Conservation (phyloP, 1,140 invertebrate genomes). For the Tribolium madens region DNA sequence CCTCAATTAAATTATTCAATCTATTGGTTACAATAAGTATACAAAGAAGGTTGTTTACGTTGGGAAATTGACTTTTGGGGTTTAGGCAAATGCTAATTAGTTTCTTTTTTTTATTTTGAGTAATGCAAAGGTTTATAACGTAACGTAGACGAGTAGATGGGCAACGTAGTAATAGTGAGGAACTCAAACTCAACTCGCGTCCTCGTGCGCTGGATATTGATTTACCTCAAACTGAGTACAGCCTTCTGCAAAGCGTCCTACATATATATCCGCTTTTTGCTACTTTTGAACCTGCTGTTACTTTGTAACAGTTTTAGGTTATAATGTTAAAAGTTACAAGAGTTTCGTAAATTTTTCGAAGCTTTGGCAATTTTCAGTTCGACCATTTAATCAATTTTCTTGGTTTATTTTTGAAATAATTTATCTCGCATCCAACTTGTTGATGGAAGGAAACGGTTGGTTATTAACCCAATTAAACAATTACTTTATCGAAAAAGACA, state of each 20-base stretch:
- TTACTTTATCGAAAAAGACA: constrained; percentile 8
- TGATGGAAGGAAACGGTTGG: background rate
- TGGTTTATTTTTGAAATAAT: constrained; percentile 23
- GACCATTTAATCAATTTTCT: constrained; percentile 14
- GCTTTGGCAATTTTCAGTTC: constrained; percentile 18
- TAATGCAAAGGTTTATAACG: constrained; percentile 22
- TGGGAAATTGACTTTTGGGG: no score
- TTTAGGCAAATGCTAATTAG: background rate
- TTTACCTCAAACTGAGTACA: constrained; percentile 43
- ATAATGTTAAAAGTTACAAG: constrained; percentile 43
- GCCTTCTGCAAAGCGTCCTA: constrained; percentile 41
- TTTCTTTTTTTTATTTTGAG: background rate
- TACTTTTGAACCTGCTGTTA: constrained; percentile 46
- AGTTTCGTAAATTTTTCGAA: constrained; percentile 26
- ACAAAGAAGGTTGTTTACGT: background rate
- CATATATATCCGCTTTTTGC: constrained; percentile 42
- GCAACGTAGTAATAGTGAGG: constrained; percentile 42
- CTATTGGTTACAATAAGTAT: no score
- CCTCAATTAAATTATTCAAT: background rate
- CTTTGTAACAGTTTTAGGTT: constrained; percentile 43
- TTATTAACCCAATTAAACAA: constrained; percentile 29
- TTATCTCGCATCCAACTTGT: constrained; percentile 11
- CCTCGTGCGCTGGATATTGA: constrained; percentile 43
- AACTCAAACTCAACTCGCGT: constrained; percentile 40
- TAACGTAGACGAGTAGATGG: constrained; percentile 16